Evolutionary conservation across 2,888 invertebrate genomes (phyloP), one percentile per base, ranked within the genome.

Genomic region (Xanthostigma xanthostigma): DNA sequence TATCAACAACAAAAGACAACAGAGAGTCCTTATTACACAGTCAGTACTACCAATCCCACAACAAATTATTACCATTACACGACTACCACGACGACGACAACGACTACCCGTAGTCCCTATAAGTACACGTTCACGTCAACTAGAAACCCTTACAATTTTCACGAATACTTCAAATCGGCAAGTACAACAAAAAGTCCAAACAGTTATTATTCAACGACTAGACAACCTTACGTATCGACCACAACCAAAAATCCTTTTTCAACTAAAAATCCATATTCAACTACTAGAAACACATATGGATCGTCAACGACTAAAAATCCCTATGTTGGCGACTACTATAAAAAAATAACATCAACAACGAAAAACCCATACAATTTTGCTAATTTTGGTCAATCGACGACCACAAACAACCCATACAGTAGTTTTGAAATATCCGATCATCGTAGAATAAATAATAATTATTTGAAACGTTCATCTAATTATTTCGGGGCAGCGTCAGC

Each of bases 231-330:
- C 44, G 49, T 46, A 14, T 37, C 49, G 43, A 55, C 53, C 34
- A 51, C 55, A 27, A 53, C 57, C 36, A 54, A 53, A 49, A 58
- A 53, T 49, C 56, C 59, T 14, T 51, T 59, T 45, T 58, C 64
- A 8, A 64, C 62, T 11, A 63, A n/a, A 13, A 42, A 17, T 42
- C 42, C 17, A 50, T 45, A n/a, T 27, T 27, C 27, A 6, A 55
- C 52, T 38, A 50, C 53, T 9, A 56, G 53, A 44, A 50, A 52
- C 17, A 46, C 43, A n/a, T 48, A 50, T 17, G 49, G 50, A 33
- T 53, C 53, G n/a, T 53, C 71, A 13, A 70, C 74, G 11, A 76
- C 76, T 10, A 71, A 69, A 62, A 76, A 70, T 59, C 76, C 76
- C 2, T 77, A 76, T 62, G 53, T 65, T 51, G 63, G 64, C 44